phyloP scores from a whole-genome alignment of 1,140 invertebrate genomes.

The Caerostris darwini region DNA sequence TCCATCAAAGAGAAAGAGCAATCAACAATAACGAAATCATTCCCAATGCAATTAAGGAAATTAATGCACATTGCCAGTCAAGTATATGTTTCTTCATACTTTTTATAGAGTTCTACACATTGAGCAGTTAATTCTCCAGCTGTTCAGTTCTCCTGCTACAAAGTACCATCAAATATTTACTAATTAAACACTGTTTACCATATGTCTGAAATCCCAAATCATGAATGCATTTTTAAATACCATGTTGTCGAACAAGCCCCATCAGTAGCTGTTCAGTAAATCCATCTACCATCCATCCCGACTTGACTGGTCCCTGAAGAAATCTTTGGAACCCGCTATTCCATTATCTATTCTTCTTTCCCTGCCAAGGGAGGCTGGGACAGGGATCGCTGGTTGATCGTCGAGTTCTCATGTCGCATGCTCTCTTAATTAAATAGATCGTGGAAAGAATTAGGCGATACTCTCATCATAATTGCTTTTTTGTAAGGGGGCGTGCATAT shows the following conservation, averaged over 20 bases:
- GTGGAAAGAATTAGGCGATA: slow-evolving; percentile 6
- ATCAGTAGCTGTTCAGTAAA: not conserved
- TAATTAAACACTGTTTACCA: too few relatives aligned
- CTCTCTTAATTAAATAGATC: slow-evolving; percentile 35
- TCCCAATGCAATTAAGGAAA: too few relatives aligned
- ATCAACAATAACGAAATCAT: too few relatives aligned
- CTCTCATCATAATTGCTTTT: slow-evolving; percentile 28
- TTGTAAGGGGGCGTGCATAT: not conserved
- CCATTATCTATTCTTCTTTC: not conserved
- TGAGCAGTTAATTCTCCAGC: too few relatives aligned
- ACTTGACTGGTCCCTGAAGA: not conserved
- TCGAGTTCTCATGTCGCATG: not conserved
- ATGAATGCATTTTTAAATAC: not conserved
- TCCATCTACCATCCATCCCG: not conserved
- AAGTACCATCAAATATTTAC: too few relatives aligned
- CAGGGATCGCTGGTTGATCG: not conserved
- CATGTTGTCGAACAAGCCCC: not conserved
- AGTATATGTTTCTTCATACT: too few relatives aligned
- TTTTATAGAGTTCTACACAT: too few relatives aligned
- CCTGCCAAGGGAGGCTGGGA: not conserved
- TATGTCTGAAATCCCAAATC: not conserved
- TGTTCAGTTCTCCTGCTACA: too few relatives aligned
- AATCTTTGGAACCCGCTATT: not conserved
- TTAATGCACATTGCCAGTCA: too few relatives aligned
- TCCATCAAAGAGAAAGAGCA: too few relatives aligned